Percentiles rank a stretch among this genome's conserved stretches.
Conservation (phyloP, 2,888 invertebrate genomes). For the Eupithecia inturbata region DNA sequence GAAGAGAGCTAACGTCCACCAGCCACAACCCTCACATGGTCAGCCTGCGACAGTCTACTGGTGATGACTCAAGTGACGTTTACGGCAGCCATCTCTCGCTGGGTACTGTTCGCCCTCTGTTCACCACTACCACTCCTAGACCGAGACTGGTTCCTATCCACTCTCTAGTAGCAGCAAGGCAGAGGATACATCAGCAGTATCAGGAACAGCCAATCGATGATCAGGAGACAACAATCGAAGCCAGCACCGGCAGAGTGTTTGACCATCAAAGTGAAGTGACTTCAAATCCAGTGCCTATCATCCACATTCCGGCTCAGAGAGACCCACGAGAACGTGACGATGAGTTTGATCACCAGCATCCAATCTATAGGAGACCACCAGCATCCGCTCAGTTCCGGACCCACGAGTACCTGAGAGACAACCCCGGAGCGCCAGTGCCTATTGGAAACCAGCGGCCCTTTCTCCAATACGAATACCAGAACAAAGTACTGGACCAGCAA, state of each 20-base stretch:
- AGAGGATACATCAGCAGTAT: constrained; percentile 77
- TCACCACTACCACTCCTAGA: constrained; percentile 86
- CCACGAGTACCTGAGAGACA: constrained; percentile 78
- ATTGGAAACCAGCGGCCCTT: constrained; percentile 81
- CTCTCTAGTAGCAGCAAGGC: constrained; percentile 76
- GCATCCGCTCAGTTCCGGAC: constrained; percentile 75
- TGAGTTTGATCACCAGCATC: constrained; percentile 72
- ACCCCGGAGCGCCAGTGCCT: constrained; percentile 77
- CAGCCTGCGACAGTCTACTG: constrained; percentile 83
- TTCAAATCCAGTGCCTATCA: constrained; percentile 81
- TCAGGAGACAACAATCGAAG: constrained; percentile 78
- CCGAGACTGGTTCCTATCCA: constrained; percentile 83
- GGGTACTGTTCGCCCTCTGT: constrained; percentile 86
- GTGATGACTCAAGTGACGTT: constrained; percentile 87
- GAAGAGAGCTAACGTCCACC: constrained; percentile 86
- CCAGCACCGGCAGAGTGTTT: constrained; percentile 81
- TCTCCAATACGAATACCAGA: constrained; percentile 78
- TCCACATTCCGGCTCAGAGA: constrained; percentile 80
- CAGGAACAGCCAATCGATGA: constrained; percentile 67
- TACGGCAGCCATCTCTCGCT: constrained; percentile 87
- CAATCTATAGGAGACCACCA: constrained; percentile 68
- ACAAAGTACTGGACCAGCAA: constrained; percentile 78
- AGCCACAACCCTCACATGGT: constrained; percentile 83
- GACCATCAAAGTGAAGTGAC: constrained; percentile 79
- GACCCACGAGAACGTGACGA: constrained; percentile 58